Conservation (phyloP, 2,797 vertebrate species). For the Pantherophis vulpinus region DNA sequence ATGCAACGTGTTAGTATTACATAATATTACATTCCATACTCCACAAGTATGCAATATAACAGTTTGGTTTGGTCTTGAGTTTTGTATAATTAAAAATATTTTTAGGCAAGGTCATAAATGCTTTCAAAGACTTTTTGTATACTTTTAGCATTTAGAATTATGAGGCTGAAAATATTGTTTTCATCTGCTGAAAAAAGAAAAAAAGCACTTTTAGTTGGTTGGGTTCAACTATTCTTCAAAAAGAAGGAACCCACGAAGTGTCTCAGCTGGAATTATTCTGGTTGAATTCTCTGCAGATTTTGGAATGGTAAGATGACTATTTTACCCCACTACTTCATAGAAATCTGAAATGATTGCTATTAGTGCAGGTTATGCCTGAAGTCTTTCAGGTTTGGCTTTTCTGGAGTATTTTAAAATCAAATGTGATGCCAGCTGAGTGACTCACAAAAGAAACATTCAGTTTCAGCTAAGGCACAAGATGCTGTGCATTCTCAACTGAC, state of each 20-base stretch:
- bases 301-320: slow-evolving; percentile 28
- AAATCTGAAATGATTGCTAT: slow-evolving; percentile 44
- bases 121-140: not conserved
- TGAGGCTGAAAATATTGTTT: not conserved
- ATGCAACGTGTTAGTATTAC: not conserved
- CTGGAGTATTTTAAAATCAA: slow-evolving; percentile 48
- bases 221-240: not conserved
- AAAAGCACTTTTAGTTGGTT: not conserved
- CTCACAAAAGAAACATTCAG: slow-evolving; percentile 45
- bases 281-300: slow-evolving; percentile 39
- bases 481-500: slow-evolving; percentile 29
- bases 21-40: not conserved
- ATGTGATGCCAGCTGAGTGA: slow-evolving; percentile 28
- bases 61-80: not conserved
- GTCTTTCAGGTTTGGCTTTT: slow-evolving; percentile 27
- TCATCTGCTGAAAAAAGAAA: not conserved
- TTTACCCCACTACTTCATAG: slow-evolving; percentile 37
- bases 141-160: slow-evolving; percentile 27
- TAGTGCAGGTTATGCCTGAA: slow-evolving; percentile 34
- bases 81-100: slow-evolving; percentile 6
- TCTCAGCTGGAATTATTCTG: slow-evolving; percentile 13
- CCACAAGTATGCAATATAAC: no score
- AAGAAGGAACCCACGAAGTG: slow-evolving; percentile 11
- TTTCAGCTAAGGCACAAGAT: slow-evolving; percentile 46
- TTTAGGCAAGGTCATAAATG: not conserved